These are phyloP conservation scores for Luffia ferchaultella DNA, from an alignment of 2,888 invertebrate species.

Conservation along the genomic window DNA sequence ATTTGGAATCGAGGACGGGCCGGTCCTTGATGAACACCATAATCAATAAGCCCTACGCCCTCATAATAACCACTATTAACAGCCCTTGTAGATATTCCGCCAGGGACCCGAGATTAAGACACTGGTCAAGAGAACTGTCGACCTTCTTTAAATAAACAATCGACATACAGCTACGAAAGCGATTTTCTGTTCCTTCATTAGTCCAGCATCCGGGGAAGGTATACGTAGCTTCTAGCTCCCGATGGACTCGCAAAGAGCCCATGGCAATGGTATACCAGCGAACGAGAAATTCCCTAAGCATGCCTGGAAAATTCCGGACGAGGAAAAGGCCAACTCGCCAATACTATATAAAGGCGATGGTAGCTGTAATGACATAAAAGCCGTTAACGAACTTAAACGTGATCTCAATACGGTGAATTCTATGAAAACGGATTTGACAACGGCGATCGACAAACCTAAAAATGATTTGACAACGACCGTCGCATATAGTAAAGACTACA, in stretches of 20 bases:
- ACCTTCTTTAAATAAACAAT: slow-evolving; percentile 14
- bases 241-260: slow-evolving; percentile 53
- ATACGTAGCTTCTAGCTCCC: slow-evolving; percentile 17
- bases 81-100: slow-evolving; percentile 59
- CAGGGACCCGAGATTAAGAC: slow-evolving; percentile 70
- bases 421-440: slow-evolving; percentile 36
- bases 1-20: slow-evolving; percentile 59
- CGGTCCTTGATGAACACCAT: slow-evolving; percentile 64
- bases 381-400: slow-evolving; percentile 21
- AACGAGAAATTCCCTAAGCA: slow-evolving; percentile 46
- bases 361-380: slow-evolving; percentile 31
- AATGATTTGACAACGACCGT: slow-evolving; percentile 33
- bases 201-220: background rate
- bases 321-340: slow-evolving; percentile 56
- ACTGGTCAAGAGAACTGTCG: slow-evolving; percentile 54
- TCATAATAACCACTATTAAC: slow-evolving; percentile 47
- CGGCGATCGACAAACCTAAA: slow-evolving; percentile 15
- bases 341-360: slow-evolving; percentile 38
- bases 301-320: slow-evolving; percentile 52
- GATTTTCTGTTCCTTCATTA: no score
- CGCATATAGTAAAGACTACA: slow-evolving; percentile 27
- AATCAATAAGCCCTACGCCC: slow-evolving; percentile 57
- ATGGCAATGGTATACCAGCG: slow-evolving; percentile 55
- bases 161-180: background rate
- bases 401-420: slow-evolving; percentile 48